A percentile compares a stretch with the other conserved stretches of the same genome.
Evolutionary conservation across 2,888 invertebrate genomes (phyloP).

Genomic region (Helicoverpa assulta): DNA sequence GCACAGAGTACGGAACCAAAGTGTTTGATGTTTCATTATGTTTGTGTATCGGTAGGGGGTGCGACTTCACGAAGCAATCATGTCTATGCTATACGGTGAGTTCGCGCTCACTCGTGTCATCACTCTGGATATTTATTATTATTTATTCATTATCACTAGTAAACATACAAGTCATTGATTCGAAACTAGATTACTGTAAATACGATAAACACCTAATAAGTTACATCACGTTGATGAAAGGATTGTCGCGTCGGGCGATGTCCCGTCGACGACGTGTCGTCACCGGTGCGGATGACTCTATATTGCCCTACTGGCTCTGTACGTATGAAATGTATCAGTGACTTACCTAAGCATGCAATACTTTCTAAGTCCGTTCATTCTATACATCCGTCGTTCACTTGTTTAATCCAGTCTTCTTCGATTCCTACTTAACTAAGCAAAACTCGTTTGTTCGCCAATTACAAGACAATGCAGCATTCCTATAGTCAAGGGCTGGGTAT

Average conservation of each 20-base stretch:
- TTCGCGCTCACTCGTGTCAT: conserved; percentile 6
- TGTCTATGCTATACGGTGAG: conserved; percentile 11
- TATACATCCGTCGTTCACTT: conserved; percentile 64
- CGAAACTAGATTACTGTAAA: conserved; percentile 44
- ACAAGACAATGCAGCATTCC: conserved; percentile 15
- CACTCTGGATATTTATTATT: conserved; percentile 24
- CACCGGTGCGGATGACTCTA: conserved; percentile 7
- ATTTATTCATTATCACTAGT: conserved; percentile 34
- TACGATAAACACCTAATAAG: conserved; percentile 41
- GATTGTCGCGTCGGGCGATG: not conserved
- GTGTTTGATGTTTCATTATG: not conserved
- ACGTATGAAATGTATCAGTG: conserved; percentile 42
- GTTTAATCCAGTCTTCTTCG: conserved; percentile 78
- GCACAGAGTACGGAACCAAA: conserved; percentile 14
- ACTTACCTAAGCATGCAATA: conserved; percentile 66
- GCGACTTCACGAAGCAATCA: conserved; percentile 1
- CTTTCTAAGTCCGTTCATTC: conserved; percentile 62
- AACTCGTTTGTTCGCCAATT: conserved; percentile 36
- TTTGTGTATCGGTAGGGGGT: conserved; percentile 7
- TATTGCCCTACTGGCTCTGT: not conserved
- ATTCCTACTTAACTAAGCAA: conserved; percentile 72
- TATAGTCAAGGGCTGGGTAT: conserved; percentile 6
- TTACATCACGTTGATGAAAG: conserved; percentile 16
- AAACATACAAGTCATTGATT: conserved; percentile 39
- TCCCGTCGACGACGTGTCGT: conserved; percentile 7